Evolutionary conservation across 2,888 invertebrate genomes (phyloP), one percentile per base, ranked within the genome.

Genomic region (Drosophila putrida): DNA sequence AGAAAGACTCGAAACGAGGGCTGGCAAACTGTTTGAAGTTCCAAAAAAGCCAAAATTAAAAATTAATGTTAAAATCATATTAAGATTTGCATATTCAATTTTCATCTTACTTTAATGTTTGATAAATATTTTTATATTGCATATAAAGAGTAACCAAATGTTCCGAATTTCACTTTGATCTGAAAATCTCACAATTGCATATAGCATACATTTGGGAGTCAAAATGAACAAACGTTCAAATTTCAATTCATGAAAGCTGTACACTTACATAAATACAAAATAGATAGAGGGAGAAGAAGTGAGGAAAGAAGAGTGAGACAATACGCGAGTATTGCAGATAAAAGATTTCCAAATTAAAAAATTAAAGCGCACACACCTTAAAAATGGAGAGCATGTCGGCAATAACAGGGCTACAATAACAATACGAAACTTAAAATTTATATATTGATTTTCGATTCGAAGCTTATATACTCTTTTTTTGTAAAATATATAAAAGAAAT

Each of bases 301-400:
- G 38, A 47, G 11, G 35, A 5, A 38, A 53, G 28, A 15, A 33
- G 15, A 41, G 43, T 27, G 35, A 28, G 53, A 63, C 35, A 49
- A 50, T 43, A 11, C 11, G 20, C 63, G 39, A 27, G 13, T 46
- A 39, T 38, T 46, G 39, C 63, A 75, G 53, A 70, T 74, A 66
- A 78, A 76, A 50, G 60, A 70, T 43, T 63, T 74, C 15, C 33
- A 68, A 63, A 75, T 46, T 49, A 54, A 68, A 72, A 51, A 61
- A 54, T 60, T 62, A 75, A 78, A 63, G 28, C 58, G 39, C 43
- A 65, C 76, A 78, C 76, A 71, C 76, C 76, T 77, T 71, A 71
- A 78, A 79, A 60, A 47, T 59, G 59, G 38, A 49, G 41, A 60
- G 33, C 54, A 47, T 43, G 51, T 49, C 51, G 62, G 35, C 44